Conservation (phyloP, 35 echinoderm and acorn worm genomes). For the Eucidaris tribuloides region DNA sequence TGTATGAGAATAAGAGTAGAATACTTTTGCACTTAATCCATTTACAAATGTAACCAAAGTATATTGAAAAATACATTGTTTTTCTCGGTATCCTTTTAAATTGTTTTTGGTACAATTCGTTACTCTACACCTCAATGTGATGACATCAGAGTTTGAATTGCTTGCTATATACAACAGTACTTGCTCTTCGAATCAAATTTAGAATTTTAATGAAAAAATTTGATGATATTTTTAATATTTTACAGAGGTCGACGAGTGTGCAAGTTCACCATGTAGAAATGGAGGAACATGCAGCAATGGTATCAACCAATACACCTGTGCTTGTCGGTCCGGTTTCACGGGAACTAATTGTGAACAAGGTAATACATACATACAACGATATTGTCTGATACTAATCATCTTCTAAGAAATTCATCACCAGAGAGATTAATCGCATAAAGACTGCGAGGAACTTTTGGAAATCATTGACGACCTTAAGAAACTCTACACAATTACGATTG, state of each 20-base stretch:
- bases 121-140: too few relatives aligned
- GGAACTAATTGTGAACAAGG: conserved; percentile 60
- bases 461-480: not conserved
- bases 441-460: not conserved
- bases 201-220: too few relatives aligned
- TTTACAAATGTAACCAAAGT: too few relatives aligned
- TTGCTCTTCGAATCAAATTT: too few relatives aligned
- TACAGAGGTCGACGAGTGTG: conserved; percentile 61
- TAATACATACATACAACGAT: not conserved
- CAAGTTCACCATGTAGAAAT: conserved; percentile 49
- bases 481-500: not conserved
- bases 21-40: too few relatives aligned
- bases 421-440: not conserved
- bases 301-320: conserved; percentile 49
- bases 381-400: not conserved
- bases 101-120: too few relatives aligned
- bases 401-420: not conserved
- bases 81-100: too few relatives aligned
- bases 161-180: too few relatives aligned
- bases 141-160: too few relatives aligned
- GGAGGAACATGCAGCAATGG: conserved; percentile 44
- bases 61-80: too few relatives aligned
- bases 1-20: too few relatives aligned
- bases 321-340: conserved; percentile 55
- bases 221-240: not conserved